A percentile compares a stretch with the other conserved stretches of the same genome.
These are phyloP conservation scores for Plagiodera versicolora DNA, from an alignment of 2,888 invertebrate genomes.

Conservation along the genomic window DNA sequence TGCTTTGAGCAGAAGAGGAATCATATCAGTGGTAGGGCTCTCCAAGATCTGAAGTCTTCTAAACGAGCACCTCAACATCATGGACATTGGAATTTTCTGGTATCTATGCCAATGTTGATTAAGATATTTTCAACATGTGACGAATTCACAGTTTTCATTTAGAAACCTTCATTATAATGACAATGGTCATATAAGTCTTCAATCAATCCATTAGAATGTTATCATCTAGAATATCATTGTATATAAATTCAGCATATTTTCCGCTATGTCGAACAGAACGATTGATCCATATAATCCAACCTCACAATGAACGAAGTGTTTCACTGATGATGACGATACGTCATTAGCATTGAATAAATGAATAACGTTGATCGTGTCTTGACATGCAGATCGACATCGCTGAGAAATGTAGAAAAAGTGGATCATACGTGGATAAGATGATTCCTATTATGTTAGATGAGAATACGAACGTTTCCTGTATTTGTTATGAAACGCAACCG, in stretches of 20 bases:
- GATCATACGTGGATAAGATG: slow-evolving; percentile 33
- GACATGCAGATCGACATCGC: slow-evolving; percentile 39
- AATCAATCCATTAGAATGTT: background rate
- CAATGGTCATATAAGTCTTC: no score
- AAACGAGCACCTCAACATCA: no score
- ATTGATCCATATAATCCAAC: background rate
- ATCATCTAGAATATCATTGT: background rate
- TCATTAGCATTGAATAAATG: slow-evolving; percentile 47
- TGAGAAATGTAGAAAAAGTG: slow-evolving; percentile 39
- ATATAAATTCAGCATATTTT: background rate
- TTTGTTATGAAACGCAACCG: slow-evolving; percentile 35
- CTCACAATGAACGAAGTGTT: background rate
- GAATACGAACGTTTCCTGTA: slow-evolving; percentile 37
- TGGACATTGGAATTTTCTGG: no score
- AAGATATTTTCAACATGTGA: no score
- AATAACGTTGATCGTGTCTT: slow-evolving; percentile 43
- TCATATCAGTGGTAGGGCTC: no score
- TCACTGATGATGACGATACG: background rate
- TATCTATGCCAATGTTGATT: no score
- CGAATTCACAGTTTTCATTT: no score
- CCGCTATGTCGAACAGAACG: background rate
- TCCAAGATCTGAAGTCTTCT: no score
- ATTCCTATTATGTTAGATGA: slow-evolving; percentile 36
- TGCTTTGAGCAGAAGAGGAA: no score
- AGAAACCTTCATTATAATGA: no score